Evolutionary conservation across 64 coral and sea anemone species (phyloP).

Genomic region (Astreopora myriophthalma): DNA sequence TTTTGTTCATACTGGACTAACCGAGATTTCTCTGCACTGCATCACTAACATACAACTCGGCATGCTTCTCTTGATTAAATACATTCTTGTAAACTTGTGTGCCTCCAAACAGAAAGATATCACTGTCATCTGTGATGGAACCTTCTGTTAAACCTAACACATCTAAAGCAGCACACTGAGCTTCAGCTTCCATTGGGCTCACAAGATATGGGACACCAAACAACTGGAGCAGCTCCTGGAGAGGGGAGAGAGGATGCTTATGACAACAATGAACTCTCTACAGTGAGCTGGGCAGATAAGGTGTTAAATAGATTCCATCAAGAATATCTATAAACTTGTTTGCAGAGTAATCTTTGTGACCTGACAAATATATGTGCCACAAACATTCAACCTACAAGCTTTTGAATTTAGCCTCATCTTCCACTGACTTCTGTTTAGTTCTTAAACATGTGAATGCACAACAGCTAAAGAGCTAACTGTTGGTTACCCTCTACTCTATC

Average conservation of each 20-base stretch:
- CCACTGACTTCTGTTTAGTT: too few species aligned
- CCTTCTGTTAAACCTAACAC: constrained; percentile 64
- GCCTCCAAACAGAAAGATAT: constrained; percentile 93
- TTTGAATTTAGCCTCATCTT: too few species aligned
- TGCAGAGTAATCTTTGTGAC: too few species aligned
- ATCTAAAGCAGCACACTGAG: constrained; percentile 85
- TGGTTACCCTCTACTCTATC: too few species aligned
- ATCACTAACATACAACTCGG: constrained; percentile 78
- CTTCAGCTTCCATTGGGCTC: constrained; percentile 98
- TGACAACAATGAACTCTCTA: not conserved
- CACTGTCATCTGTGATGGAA: constrained; percentile 95
- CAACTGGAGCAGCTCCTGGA: constrained; percentile 84
- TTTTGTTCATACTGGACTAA: not conserved
- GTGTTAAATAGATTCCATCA: too few species aligned
- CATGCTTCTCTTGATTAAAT: constrained; percentile 88
- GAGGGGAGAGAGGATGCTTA: not conserved
- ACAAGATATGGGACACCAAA: constrained; percentile 96
- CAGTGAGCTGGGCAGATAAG: not conserved
- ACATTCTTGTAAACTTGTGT: constrained; percentile 93
- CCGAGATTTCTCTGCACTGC: constrained; percentile 62
- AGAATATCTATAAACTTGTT: too few species aligned
- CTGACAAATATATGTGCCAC: too few species aligned
- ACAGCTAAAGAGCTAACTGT: too few species aligned
- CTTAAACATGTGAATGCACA: too few species aligned
- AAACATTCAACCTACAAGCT: too few species aligned